Percentiles rank a stretch among this genome's conserved stretches.
These are phyloP conservation scores for Nycticryphes semicollaris DNA, from an alignment of 2,113 vertebrate genomes.

Conservation along the genomic window DNA sequence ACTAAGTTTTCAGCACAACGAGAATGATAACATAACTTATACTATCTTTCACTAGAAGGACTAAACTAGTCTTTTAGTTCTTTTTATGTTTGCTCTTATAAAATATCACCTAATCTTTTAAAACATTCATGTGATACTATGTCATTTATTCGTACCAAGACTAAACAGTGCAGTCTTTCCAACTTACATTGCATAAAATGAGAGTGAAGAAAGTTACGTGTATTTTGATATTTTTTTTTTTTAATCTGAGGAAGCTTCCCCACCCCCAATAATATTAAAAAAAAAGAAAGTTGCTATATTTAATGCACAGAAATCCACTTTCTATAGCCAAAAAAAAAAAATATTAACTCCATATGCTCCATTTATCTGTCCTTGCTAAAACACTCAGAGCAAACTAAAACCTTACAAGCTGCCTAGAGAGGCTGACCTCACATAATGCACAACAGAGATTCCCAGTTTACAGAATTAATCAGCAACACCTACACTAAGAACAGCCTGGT, in stretches of 20 bases:
- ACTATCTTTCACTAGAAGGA: background rate
- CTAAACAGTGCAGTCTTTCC: background rate
- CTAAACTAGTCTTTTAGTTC: background rate
- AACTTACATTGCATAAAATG: background rate
- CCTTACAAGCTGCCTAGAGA: background rate
- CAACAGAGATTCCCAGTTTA: background rate
- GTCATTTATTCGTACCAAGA: conserved; percentile 40
- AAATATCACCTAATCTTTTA: conserved; percentile 22
- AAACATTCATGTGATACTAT: conserved; percentile 16
- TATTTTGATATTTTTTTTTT: background rate
- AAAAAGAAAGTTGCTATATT: conserved; percentile 25
- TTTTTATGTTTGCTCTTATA: background rate
- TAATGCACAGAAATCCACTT: conserved; percentile 40
- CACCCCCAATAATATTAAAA: background rate
- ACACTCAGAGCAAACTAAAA: background rate
- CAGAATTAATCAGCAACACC: background rate
- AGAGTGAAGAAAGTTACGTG: background rate
- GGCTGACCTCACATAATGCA: background rate
- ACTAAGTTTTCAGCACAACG: background rate
- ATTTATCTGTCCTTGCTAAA: background rate
- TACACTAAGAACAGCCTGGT: background rate
- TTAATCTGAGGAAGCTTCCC: background rate
- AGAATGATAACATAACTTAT: background rate
- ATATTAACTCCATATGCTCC: background rate
- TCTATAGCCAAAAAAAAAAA: conserved; percentile 2